A percentile compares a stretch with the other conserved stretches of the same genome.
Conservation (phyloP, 1,140 invertebrate species). For the Ceratoteleas bidentatus region DNA sequence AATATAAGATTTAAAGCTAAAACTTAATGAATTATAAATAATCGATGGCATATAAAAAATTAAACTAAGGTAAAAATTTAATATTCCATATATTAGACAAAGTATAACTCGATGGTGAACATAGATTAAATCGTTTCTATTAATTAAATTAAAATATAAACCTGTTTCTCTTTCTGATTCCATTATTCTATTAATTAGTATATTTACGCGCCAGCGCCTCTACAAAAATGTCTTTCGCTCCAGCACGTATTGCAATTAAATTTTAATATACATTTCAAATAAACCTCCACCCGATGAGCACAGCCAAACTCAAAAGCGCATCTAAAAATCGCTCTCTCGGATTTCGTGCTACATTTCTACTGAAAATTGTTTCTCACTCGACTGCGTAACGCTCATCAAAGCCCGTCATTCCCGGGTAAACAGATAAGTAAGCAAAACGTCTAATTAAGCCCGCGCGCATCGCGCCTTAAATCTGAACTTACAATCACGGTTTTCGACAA, state of each 20-base stretch:
- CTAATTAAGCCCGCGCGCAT: constrained; percentile 19
- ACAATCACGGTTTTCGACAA: not conserved
- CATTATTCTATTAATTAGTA: no score
- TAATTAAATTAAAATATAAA: no score
- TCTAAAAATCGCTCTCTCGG: not conserved
- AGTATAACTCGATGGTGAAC: no score
- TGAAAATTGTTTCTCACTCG: constrained; percentile 3
- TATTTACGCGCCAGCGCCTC: not conserved
- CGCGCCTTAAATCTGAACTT: constrained; percentile 15
- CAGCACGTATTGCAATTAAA: not conserved
- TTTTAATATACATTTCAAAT: not conserved
- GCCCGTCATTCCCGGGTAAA: constrained; percentile 9
- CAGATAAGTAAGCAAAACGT: constrained; percentile 30
- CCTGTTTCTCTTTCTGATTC: no score
- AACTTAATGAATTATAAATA: no score
- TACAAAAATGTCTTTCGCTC: not conserved
- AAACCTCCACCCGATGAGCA: not conserved
- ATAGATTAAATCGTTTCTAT: no score
- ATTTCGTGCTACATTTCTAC: not conserved
- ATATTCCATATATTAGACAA: no score
- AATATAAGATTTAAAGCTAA: no score
- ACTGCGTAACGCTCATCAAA: constrained; percentile 11
- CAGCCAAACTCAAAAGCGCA: not conserved
- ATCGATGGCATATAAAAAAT: no score
- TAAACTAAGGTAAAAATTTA: no score